Evolutionary conservation across 1,140 invertebrate genomes (phyloP), one percentile per base, ranked within the genome.

Genomic region (Leptopilina boulardi): DNA sequence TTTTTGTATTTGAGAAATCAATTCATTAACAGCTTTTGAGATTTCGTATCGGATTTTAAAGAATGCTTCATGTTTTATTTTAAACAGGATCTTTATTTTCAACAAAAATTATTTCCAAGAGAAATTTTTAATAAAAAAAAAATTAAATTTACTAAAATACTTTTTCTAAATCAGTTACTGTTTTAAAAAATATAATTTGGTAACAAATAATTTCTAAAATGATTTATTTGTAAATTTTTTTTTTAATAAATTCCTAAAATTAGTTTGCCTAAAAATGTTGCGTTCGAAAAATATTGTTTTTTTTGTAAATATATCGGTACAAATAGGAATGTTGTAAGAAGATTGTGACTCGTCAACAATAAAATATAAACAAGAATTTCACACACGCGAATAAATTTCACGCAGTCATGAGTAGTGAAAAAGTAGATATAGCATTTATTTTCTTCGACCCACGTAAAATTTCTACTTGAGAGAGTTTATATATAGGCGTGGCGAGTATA

Each of bases 1-100:
- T 83, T 77, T 79, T 76, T 74, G 5, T 38, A 8, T 38, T 85
- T 86, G 82, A 85, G 86, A 85, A 84, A 87, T 88, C 85, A 85
- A 81, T 82, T 84, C 80, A 83, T 84, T 83, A 86, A 71, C 80
- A 38, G 75, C n/a, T 80, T 80, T 80, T 71, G 71, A 79, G 77
- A 82, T 83, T 80, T 75, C 70, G 79, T 75, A 80, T 78, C 76
- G 73, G 77, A 73, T 77, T 79, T 73, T 66, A 34, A 56, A 19
- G 23, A 59, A 59, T 59, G 56, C 56, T 26, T 19, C 56, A 10
- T 1, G 13, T 4, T 3, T 59, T 59, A 59, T 26, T 59, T 10
- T 42, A 42, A 5, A 41, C 18, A 54, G 51, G 51, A 54, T 15
- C n/a, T n/a, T n/a, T n/a, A n/a, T n/a, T n/a, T n/a, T n/a, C n/a